Evolutionary conservation across 2,888 invertebrate species (phyloP).

Genomic region (Caenorhabditis macrosperma): DNA sequence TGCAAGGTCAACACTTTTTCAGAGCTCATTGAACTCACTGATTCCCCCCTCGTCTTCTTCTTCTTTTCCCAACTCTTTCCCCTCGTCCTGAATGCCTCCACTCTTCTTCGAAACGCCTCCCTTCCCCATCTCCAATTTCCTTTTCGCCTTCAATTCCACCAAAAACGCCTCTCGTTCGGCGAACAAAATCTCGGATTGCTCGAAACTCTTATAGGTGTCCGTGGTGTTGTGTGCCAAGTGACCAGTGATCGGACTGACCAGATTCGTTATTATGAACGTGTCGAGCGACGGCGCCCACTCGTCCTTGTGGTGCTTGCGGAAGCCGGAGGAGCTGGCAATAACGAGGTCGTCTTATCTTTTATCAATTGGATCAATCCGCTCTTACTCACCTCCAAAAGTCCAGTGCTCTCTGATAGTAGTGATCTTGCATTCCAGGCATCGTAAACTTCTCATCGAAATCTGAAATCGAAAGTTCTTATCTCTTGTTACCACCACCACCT

Average conservation of each 20-base stretch:
- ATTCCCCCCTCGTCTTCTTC: slow-evolving; percentile 22
- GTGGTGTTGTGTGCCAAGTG: background rate
- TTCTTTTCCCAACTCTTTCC: background rate
- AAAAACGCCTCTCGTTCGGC: slow-evolving; percentile 24
- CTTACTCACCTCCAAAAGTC: slow-evolving; percentile 40
- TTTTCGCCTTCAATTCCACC: slow-evolving; percentile 24
- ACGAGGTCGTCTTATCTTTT: background rate
- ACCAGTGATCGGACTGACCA: slow-evolving; percentile 6
- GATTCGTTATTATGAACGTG: slow-evolving; percentile 21
- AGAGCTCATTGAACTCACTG: too few species aligned
- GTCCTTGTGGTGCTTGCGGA: slow-evolving; percentile 1
- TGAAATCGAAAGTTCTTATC: background rate
- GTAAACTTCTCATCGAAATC: slow-evolving; percentile 58
- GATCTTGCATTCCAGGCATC: slow-evolving; percentile 50
- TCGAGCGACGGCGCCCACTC: slow-evolving; percentile 26
- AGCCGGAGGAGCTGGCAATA: slow-evolving; percentile 14
- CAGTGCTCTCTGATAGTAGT: slow-evolving; percentile 43
- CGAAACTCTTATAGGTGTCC: slow-evolving; percentile 17
- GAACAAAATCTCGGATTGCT: slow-evolving; percentile 4
- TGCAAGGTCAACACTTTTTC: too few species aligned
- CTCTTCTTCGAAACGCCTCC: background rate
- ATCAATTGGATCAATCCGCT: background rate
- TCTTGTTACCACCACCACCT: too few species aligned
- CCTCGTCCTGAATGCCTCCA: background rate
- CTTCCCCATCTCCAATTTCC: too few species aligned